Conservation (phyloP, 2,797 vertebrate genomes). For the Aulostomus chinensis region DNA sequence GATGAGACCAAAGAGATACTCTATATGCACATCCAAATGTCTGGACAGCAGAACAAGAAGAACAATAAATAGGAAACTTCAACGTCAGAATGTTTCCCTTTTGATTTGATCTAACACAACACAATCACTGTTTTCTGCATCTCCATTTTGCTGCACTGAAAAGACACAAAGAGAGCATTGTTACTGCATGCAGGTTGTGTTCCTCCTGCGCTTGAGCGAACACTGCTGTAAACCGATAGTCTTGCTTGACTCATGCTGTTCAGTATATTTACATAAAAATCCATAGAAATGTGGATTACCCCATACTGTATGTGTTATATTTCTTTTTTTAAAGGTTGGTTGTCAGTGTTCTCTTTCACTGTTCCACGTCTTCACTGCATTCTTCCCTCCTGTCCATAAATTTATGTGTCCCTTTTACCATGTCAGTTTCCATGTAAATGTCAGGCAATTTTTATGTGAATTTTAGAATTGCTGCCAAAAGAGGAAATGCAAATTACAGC, state of each 20-base stretch:
- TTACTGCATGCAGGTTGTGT: conserved; percentile 26
- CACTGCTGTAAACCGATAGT: conserved; percentile 7
- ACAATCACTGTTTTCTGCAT: conserved; percentile 11
- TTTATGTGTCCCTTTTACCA: not conserved
- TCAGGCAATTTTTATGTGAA: too few relatives aligned
- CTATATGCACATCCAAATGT: conserved; percentile 7
- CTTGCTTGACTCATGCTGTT: not conserved
- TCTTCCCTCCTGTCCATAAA: not conserved
- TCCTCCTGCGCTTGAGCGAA: conserved; percentile 1
- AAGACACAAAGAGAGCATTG: conserved; percentile 30
- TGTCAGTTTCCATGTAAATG: too few relatives aligned
- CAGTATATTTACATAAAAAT: not conserved
- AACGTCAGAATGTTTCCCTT: conserved; percentile 5
- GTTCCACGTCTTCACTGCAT: not conserved
- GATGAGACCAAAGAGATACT: conserved; percentile 17
- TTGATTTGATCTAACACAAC: conserved; percentile 21
- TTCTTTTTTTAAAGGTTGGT: not conserved
- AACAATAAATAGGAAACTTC: not conserved
- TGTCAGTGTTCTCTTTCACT: not conserved
- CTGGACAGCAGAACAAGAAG: not conserved
- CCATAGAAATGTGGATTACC: not conserved
- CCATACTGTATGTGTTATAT: not conserved
- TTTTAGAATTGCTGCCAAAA: too few relatives aligned
- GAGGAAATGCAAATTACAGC: too few relatives aligned
- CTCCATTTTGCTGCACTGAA: conserved; percentile 14